Conservation (phyloP, 1,140 invertebrate species). For the Pogonomyrmex barbatus region DNA sequence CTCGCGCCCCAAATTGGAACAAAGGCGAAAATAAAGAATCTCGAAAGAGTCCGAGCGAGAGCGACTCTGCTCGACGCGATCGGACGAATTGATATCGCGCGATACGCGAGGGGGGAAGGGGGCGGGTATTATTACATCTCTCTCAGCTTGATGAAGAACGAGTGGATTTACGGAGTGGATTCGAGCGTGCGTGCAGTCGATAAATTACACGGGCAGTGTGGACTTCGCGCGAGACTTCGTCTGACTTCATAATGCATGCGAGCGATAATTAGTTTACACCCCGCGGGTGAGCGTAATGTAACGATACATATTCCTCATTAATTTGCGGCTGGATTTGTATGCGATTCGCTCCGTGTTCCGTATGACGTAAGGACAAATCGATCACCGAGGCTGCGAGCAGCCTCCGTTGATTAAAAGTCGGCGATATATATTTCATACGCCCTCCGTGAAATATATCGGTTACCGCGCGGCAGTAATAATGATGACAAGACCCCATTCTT, state of each 20-base stretch:
- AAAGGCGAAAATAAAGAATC: neutral
- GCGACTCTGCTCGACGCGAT: neutral
- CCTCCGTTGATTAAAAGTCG: neutral
- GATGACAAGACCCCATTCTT: neutral
- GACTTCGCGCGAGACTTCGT: conserved; percentile 31
- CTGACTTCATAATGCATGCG: conserved; percentile 26
- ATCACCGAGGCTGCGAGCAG: neutral
- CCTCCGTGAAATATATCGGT: neutral
- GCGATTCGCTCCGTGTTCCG: neutral
- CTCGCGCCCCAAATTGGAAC: neutral
- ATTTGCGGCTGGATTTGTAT: conserved; percentile 9
- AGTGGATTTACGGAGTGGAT: conserved; percentile 8
- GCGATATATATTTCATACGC: neutral
- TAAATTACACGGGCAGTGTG: conserved; percentile 13
- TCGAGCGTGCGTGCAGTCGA: conserved; percentile 22
- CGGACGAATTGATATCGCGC: neutral
- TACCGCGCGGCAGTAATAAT: neutral
- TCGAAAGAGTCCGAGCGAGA: neutral
- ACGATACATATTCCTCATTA: conserved; percentile 32
- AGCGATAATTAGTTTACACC: conserved; percentile 56
- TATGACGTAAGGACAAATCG: conserved; percentile 37
- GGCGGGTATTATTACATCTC: neutral
- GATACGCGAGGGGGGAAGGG: too few species aligned
- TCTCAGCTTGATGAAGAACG: neutral
- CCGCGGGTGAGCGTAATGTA: conserved; percentile 23